These are phyloP conservation scores for Xiphorhynchus elegans DNA, from an alignment of 2,113 vertebrate genomes.

Conservation along the genomic window DNA sequence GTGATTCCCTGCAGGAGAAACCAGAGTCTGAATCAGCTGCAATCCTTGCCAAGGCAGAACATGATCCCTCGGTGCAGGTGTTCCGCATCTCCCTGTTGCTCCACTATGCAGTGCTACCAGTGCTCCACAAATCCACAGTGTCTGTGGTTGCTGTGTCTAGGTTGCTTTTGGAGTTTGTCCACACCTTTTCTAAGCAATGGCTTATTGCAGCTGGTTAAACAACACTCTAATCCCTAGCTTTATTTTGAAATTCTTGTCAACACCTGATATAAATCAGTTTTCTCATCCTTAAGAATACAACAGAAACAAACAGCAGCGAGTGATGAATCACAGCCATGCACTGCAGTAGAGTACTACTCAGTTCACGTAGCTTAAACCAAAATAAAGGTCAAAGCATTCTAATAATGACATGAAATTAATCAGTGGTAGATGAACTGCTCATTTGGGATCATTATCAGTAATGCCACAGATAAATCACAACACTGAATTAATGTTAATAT, in stretches of 20 bases:
- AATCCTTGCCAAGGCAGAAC: background rate
- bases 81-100: background rate
- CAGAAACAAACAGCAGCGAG: background rate
- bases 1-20: constrained; percentile 22
- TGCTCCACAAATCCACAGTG: background rate
- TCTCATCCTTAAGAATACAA: background rate
- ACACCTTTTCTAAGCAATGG: constrained; percentile 12
- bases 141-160: no score
- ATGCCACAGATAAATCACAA: background rate
- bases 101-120: accelerated
- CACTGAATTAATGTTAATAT: background rate
- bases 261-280: constrained; percentile 12
- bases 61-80: background rate
- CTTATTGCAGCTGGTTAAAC: constrained; percentile 25
- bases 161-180: constrained; percentile 31
- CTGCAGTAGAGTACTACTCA: background rate
- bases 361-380: background rate
- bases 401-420: background rate
- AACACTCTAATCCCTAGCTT: constrained; percentile 21
- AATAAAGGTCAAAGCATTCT: background rate
- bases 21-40: background rate
- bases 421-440: background rate
- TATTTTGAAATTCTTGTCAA: background rate
- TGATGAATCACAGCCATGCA: background rate
- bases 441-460: background rate